A percentile compares a stretch with the other conserved stretches of the same genome.
phyloP scores from a whole-genome alignment of 2,113 vertebrate species.

The Marmota flaviventris region DNA sequence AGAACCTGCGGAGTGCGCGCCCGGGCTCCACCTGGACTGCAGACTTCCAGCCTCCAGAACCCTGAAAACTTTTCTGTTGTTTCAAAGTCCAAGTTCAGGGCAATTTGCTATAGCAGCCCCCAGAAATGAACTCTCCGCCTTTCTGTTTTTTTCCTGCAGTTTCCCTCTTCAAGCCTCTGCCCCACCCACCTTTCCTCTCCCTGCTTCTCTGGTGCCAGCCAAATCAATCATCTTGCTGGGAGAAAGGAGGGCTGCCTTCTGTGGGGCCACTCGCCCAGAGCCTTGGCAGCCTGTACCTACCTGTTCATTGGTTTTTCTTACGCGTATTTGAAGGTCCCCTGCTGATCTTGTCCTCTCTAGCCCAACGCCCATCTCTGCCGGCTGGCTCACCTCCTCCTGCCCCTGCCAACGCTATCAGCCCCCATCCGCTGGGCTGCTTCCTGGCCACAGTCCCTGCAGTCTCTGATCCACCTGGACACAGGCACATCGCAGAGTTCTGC shows the following conservation, averaged over 20 bases:
- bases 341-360: not conserved
- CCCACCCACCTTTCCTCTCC: accelerated
- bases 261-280: not conserved
- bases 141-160: not conserved
- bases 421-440: not conserved
- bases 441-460: not conserved
- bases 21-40: not conserved
- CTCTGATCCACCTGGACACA: accelerated
- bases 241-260: not conserved
- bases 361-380: not conserved
- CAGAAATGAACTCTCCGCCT: not conserved
- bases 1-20: too few species aligned
- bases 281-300: not conserved
- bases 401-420: not conserved
- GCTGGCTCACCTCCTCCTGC: not conserved
- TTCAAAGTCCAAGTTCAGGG: not conserved
- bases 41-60: not conserved
- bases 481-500: not conserved
- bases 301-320: not conserved
- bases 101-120: not conserved
- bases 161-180: not conserved
- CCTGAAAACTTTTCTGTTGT: not conserved
- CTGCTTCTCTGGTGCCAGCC: not conserved
- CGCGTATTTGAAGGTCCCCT: not conserved
- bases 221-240: not conserved